A percentile compares a stretch with the other conserved stretches of the same genome.
phyloP scores from a whole-genome alignment of 2,113 vertebrate genomes.

The Alces alces region DNA sequence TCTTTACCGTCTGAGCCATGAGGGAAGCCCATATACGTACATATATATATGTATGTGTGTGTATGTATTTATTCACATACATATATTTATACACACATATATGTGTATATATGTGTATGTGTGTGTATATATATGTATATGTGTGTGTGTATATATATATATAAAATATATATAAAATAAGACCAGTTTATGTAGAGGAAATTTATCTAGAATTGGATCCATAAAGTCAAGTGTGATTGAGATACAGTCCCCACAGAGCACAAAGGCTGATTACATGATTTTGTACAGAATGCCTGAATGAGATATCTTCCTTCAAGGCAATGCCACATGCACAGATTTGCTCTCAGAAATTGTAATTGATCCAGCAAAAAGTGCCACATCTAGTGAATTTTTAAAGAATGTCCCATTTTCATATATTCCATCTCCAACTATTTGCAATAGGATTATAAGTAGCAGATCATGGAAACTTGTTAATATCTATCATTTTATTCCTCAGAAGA shows the following conservation, averaged over 20 bases:
- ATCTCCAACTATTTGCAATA: neutral
- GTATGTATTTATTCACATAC: neutral
- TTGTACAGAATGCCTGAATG: neutral
- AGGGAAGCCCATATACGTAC: no score
- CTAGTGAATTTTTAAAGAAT: neutral
- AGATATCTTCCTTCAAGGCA: rapidly evolving
- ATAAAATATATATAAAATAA: neutral
- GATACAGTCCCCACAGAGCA: neutral
- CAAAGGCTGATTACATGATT: neutral
- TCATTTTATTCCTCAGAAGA: neutral
- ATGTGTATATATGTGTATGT: rapidly evolving
- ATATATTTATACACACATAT: neutral
- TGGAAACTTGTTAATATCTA: neutral
- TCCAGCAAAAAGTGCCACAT: neutral
- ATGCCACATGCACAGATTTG: neutral
- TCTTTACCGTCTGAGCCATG: no score
- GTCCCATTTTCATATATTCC: neutral
- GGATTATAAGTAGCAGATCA: neutral
- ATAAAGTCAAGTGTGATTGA: neutral
- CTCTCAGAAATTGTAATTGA: neutral
- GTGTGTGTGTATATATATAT: neutral
- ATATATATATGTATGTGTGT: no score
- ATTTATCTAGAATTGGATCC: neutral
- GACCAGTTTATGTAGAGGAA: neutral
- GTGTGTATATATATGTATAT: neutral